These are phyloP conservation scores for Diplodus puntazzo DNA, from an alignment of 2,797 vertebrate species.

Conservation along the genomic window DNA sequence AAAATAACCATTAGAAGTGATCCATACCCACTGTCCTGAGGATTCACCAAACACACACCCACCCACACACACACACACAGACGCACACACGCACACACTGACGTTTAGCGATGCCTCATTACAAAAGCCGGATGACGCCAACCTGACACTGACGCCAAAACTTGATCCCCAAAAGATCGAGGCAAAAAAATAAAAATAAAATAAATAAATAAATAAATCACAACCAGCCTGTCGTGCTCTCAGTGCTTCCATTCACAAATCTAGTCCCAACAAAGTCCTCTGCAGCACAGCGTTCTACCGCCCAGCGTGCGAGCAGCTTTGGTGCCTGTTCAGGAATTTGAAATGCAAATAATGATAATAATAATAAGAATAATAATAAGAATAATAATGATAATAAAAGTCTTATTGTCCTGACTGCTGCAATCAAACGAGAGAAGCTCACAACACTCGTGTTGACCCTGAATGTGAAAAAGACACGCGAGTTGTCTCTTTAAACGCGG, in stretches of 20 bases:
- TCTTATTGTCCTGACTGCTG: slow-evolving; percentile 22
- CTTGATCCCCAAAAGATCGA: slow-evolving; percentile 3
- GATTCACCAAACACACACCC: slow-evolving; percentile 4
- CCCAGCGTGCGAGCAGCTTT: slow-evolving; percentile 22
- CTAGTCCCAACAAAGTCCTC: background rate
- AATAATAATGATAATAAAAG: no score
- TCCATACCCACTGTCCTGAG: background rate
- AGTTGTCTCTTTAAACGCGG: slow-evolving; percentile 40
- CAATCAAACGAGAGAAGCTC: slow-evolving; percentile 8
- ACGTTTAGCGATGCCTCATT: slow-evolving; percentile 24
- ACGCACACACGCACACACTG: slow-evolving; percentile 4
- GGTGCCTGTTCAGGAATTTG: slow-evolving; percentile 40
- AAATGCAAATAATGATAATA: slow-evolving; percentile 28
- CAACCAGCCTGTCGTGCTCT: background rate
- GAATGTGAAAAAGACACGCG: slow-evolving; percentile 30
- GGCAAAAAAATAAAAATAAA: no score
- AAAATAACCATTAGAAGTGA: slow-evolving; percentile 22
- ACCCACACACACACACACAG: slow-evolving; percentile 4
- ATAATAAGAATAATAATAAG: no score
- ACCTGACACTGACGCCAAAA: slow-evolving; percentile 13
- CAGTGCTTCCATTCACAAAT: slow-evolving; percentile 11
- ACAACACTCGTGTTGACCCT: slow-evolving; percentile 27
- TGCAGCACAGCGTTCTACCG: slow-evolving; percentile 19
- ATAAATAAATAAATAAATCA: background rate
- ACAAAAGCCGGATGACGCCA: slow-evolving; percentile 1